Percentiles rank a stretch among this genome's conserved stretches.
Evolutionary conservation across 1,140 invertebrate species (phyloP).

Genomic region (Semibalanus balanoides): DNA sequence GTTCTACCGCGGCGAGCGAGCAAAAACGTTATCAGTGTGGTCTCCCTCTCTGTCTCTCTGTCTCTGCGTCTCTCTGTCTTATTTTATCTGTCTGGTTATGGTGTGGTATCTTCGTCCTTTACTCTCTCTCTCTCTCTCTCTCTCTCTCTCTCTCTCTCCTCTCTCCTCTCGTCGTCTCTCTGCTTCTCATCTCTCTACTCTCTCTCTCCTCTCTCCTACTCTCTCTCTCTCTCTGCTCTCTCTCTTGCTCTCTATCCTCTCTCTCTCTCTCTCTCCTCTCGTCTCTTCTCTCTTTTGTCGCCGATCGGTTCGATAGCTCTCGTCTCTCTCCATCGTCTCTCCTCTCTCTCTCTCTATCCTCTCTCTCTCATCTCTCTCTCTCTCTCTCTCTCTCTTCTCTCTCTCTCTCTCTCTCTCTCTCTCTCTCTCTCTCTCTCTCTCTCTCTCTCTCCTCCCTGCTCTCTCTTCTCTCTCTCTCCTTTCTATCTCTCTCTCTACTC

Average conservation of each 20-base stretch:
- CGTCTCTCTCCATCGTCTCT: background rate
- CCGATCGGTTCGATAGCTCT: too few relatives aligned
- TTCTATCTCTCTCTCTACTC: background rate
- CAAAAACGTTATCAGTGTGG: background rate
- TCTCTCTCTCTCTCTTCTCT: background rate
- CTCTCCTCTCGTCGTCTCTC: constrained; percentile 9
- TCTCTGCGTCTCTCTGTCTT: background rate
- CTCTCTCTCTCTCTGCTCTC: constrained; percentile 4
- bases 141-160: background rate
- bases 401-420: background rate
- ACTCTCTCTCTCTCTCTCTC: constrained; percentile 5
- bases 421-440: too few relatives aligned
- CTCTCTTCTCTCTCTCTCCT: background rate
- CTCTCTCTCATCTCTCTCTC: background rate
- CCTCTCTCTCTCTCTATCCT: constrained; percentile 1
- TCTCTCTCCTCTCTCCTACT: constrained; percentile 12
- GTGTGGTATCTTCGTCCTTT: too few relatives aligned
- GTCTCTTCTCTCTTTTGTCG: constrained; percentile 5
- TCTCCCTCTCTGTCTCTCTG: background rate
- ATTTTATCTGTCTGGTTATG: constrained; percentile 12
- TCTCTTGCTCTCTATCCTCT: background rate
- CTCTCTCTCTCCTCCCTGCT: background rate
- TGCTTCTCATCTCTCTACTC: background rate
- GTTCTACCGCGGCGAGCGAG: background rate
- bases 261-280: constrained; percentile 12